A percentile compares a stretch with the other conserved stretches of the same genome.
Conservation (phyloP, 2,113 vertebrate species). For the Caracal caracal region DNA sequence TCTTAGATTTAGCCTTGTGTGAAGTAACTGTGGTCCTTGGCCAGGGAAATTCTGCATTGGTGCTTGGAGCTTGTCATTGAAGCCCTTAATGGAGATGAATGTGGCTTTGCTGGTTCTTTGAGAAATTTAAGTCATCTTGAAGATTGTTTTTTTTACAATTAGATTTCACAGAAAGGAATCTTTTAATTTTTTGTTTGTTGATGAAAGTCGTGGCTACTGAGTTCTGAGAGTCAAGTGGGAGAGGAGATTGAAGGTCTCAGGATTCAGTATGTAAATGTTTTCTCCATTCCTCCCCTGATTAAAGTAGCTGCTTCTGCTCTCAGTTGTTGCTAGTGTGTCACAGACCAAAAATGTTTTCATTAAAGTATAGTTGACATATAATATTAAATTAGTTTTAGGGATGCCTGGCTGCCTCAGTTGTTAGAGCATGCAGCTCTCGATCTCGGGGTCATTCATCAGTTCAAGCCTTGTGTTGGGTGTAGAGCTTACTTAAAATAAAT, state of each 20-base stretch:
- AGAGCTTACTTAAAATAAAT: background rate
- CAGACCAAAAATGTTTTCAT: background rate
- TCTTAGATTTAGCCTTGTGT: background rate
- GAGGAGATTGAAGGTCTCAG: background rate
- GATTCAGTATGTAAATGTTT: background rate
- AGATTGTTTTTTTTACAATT: constrained; percentile 36
- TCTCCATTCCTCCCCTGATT: background rate
- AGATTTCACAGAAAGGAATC: constrained; percentile 27
- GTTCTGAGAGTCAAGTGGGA: background rate
- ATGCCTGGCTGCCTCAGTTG: background rate
- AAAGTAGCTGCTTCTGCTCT: background rate
- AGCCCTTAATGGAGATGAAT: background rate
- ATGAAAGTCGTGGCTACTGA: background rate
- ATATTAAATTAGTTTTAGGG: background rate
- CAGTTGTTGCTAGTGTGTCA: background rate
- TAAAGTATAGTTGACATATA: background rate
- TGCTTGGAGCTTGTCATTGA: background rate
- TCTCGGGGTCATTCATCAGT: background rate
- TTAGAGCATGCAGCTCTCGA: background rate
- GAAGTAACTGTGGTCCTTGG: background rate
- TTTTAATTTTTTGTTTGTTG: constrained; percentile 17
- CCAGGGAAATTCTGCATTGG: background rate
- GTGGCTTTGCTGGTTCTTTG: constrained; percentile 4
- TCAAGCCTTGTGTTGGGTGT: background rate
- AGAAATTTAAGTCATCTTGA: constrained; percentile 46